Percentiles rank a stretch among this genome's conserved stretches.
Evolutionary conservation across 2,888 invertebrate genomes (phyloP).

Genomic region (Acanthoscelides obtectus): DNA sequence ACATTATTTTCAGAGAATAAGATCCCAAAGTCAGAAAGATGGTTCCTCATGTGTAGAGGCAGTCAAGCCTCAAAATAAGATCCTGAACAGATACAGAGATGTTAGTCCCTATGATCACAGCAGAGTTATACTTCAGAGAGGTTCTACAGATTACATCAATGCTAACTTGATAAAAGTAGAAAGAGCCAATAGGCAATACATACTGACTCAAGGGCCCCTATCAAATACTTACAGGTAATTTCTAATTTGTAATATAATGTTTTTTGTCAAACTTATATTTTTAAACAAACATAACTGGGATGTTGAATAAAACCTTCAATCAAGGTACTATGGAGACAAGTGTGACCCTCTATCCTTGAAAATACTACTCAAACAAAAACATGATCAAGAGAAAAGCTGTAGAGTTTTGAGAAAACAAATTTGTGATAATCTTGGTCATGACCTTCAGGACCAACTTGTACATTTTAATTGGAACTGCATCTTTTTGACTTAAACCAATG

Average conservation of each 20-base stretch:
- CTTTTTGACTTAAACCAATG: too few relatives aligned
- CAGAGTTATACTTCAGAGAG: conserved; percentile 71
- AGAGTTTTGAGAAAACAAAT: too few relatives aligned
- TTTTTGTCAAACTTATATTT: too few relatives aligned
- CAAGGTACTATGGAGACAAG: too few relatives aligned
- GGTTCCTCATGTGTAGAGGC: conserved; percentile 62
- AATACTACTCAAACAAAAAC: too few relatives aligned
- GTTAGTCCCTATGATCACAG: conserved; percentile 95
- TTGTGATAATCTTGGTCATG: too few relatives aligned
- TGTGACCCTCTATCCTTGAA: too few relatives aligned
- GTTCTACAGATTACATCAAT: conserved; percentile 85
- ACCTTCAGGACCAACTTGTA: too few relatives aligned
- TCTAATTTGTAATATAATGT: neutral
- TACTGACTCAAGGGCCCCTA: conserved; percentile 93
- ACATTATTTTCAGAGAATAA: conserved; percentile 62
- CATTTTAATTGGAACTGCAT: too few relatives aligned
- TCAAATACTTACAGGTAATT: conserved; percentile 60
- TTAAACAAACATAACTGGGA: too few relatives aligned
- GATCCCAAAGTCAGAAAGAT: conserved; percentile 62
- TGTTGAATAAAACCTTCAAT: too few relatives aligned
- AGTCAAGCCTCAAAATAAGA: conserved; percentile 71
- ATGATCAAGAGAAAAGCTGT: too few relatives aligned
- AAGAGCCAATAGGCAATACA: conserved; percentile 81
- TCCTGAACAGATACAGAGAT: conserved; percentile 88
- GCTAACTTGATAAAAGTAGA: conserved; percentile 87